Percentiles rank a stretch among this genome's conserved stretches.
phyloP scores from a whole-genome alignment of 1,140 invertebrate genomes.

The Cataglyphis hispanica region DNA sequence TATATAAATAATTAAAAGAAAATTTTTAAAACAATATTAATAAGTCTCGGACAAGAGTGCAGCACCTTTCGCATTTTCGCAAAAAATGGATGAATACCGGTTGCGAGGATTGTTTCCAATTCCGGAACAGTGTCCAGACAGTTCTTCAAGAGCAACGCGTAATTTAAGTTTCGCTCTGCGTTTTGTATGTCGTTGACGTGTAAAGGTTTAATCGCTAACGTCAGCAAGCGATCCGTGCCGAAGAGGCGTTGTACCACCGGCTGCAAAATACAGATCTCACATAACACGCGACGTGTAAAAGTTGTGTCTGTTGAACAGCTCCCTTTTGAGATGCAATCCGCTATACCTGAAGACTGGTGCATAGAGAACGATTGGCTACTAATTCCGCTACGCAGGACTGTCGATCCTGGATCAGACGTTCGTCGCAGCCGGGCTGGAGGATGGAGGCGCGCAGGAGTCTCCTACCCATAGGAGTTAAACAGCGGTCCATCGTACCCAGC shows the following conservation, averaged over 20 bases:
- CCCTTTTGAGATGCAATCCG: too few relatives aligned
- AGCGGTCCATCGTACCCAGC: slow-evolving; percentile 92
- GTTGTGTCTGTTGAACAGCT: too few relatives aligned
- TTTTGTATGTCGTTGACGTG: slow-evolving; percentile 88
- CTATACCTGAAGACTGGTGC: slow-evolving; percentile 77
- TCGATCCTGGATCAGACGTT: slow-evolving; percentile 89
- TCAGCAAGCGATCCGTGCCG: slow-evolving; percentile 89
- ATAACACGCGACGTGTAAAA: too few relatives aligned
- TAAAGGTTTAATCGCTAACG: slow-evolving; percentile 87
- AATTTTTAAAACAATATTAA: neutral
- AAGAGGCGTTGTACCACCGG: slow-evolving; percentile 87
- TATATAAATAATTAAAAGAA: too few relatives aligned
- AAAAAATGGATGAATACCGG: slow-evolving; percentile 88
- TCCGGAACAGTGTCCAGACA: slow-evolving; percentile 91
- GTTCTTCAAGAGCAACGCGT: slow-evolving; percentile 92
- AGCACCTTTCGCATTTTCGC: slow-evolving; percentile 88
- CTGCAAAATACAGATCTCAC: slow-evolving; percentile 77
- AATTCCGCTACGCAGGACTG: slow-evolving; percentile 92
- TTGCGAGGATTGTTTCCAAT: slow-evolving; percentile 88
- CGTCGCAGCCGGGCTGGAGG: slow-evolving; percentile 92
- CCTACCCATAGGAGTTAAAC: slow-evolving; percentile 92
- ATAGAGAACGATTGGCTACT: slow-evolving; percentile 88
- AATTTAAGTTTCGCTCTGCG: slow-evolving; percentile 93
- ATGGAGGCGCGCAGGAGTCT: slow-evolving; percentile 92
- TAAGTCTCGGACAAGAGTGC: neutral